A percentile compares a stretch with the other conserved stretches of the same genome.
Evolutionary conservation across 2,113 vertebrate species (phyloP).

Genomic region (Saguinus imperator): DNA sequence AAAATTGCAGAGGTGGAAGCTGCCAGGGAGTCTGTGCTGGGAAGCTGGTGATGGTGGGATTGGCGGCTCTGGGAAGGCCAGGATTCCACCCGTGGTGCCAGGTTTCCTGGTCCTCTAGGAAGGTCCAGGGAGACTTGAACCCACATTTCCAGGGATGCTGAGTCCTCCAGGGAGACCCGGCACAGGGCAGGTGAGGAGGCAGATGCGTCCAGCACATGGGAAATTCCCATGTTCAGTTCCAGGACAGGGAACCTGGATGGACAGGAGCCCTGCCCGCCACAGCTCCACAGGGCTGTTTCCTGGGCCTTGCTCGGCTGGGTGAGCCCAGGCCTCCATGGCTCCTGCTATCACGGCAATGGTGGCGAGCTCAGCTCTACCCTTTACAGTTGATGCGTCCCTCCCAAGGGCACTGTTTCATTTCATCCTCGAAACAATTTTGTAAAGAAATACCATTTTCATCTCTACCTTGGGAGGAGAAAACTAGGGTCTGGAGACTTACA

Average conservation of each 20-base stretch:
- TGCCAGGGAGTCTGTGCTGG: not conserved
- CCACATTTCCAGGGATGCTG: fast-evolving
- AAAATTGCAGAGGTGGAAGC: not conserved
- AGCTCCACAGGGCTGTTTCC: not conserved
- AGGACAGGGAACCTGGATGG: not conserved
- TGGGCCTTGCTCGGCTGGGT: not conserved
- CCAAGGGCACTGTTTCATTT: fast-evolving
- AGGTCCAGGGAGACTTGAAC: not conserved
- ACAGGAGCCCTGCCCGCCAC: fast-evolving
- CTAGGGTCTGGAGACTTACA: fast-evolving
- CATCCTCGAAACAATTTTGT: fast-evolving
- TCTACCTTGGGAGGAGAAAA: not conserved
- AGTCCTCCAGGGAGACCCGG: not conserved
- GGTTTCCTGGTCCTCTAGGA: not conserved
- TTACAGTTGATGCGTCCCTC: not conserved
- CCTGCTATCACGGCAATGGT: fast-evolving
- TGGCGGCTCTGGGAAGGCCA: not conserved
- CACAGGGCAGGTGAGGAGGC: fast-evolving
- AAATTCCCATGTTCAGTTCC: not conserved
- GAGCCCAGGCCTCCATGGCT: fast-evolving
- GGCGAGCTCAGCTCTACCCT: fast-evolving
- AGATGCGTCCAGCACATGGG: not conserved
- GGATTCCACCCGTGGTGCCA: not conserved
- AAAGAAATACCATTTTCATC: not conserved
- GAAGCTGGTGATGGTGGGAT: not conserved